These are phyloP conservation scores for Dasyurus viverrinus DNA, from an alignment of 2,113 vertebrate species.

Conservation along the genomic window DNA sequence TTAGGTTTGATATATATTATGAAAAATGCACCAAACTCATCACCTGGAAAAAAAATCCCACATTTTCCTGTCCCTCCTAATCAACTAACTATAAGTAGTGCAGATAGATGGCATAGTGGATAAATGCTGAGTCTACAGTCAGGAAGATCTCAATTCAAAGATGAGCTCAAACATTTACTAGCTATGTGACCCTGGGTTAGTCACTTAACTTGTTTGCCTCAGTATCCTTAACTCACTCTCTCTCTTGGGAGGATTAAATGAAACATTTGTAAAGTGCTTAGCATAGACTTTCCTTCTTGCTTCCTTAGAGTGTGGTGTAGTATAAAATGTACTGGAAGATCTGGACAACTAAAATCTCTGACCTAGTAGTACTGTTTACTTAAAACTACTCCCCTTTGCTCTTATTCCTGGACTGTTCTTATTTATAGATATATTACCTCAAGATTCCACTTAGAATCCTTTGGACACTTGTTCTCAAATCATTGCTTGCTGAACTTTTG, in stretches of 20 bases:
- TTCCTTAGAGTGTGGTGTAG: background rate
- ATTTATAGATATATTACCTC: background rate
- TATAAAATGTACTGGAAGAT: background rate
- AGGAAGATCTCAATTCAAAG: background rate
- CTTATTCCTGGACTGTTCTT: background rate
- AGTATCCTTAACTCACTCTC: background rate
- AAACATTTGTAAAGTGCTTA: background rate
- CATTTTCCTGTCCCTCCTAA: slow-evolving; percentile 25
- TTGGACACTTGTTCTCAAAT: background rate
- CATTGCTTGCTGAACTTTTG: background rate
- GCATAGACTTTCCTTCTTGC: background rate
- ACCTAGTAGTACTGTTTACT: background rate
- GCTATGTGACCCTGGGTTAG: background rate
- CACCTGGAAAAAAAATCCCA: background rate
- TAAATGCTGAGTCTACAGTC: background rate
- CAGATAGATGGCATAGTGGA: background rate
- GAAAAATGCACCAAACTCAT: background rate
- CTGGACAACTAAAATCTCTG: background rate
- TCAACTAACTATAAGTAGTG: background rate
- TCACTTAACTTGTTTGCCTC: background rate
- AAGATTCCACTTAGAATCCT: background rate
- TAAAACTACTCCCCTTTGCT: background rate
- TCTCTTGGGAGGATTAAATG: background rate
- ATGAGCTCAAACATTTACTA: background rate
- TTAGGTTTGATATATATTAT: slow-evolving; percentile 31